phyloP scores from a whole-genome alignment of 2,113 vertebrate genomes.

The Mesoclemmys tuberculata region DNA sequence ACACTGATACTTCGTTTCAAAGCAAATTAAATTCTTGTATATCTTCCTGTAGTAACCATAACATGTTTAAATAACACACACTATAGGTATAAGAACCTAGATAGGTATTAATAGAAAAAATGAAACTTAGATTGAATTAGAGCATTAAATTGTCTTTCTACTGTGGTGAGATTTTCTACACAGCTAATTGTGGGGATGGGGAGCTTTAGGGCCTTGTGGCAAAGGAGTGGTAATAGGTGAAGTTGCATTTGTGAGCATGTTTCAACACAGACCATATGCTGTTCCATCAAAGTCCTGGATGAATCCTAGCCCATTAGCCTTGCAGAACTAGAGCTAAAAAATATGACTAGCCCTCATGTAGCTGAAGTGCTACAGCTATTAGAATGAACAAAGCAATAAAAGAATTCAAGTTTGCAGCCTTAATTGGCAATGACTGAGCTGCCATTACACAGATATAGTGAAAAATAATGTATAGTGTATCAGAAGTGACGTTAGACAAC shows the following conservation, averaged over 20 bases:
- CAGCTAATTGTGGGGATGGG: not conserved
- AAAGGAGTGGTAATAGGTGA: conserved; percentile 1
- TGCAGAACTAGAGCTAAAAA: not conserved
- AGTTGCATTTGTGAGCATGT: not conserved
- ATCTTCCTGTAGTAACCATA: not conserved
- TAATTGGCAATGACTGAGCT: not conserved
- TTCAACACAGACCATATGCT: conserved; percentile 27
- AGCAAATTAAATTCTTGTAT: conserved; percentile 37
- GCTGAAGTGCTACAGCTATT: conserved; percentile 21
- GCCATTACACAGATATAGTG: not conserved
- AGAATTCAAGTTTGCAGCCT: conserved; percentile 5
- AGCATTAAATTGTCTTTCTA: not conserved
- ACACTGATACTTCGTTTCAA: conserved; percentile 55
- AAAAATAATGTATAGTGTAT: not conserved
- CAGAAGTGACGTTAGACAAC: conserved; percentile 4
- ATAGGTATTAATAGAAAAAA: not conserved
- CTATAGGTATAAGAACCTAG: not conserved
- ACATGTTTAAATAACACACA: not conserved
- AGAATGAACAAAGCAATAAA: not conserved
- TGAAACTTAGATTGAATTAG: not conserved
- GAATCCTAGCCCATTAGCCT: not conserved
- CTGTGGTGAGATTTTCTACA: not conserved
- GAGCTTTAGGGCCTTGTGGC: not conserved
- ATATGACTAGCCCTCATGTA: not conserved
- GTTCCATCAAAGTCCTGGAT: not conserved